Evolutionary conservation across 2,888 invertebrate genomes (phyloP), one percentile per base, ranked within the genome.

Genomic region (Phyto melanocephala): DNA sequence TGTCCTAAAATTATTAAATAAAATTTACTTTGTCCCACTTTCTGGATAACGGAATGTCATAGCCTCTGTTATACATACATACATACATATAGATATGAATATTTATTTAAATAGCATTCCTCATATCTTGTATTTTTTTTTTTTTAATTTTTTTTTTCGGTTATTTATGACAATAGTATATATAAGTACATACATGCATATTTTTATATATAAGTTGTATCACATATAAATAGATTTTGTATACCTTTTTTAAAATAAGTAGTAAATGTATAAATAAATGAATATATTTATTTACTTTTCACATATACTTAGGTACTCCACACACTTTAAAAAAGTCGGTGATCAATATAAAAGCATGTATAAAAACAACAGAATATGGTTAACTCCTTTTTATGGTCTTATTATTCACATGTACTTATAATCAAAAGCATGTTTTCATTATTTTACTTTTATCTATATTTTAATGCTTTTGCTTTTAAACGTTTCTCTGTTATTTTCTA

Each of bases 111-210:
- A 71, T 58, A 54, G 68, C 68, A 68, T 65, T 65, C 68, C 40
- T 28, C 68, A 54, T 54, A 68, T 68, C 68, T 54, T 54, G 40
- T 54, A 68, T 71, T 45, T 47, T 20, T 71, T 70, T 37, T 37
- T n/a, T n/a, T n/a, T n/a, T n/a, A n/a, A n/a, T n/a, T n/a, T n/a
- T 40, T 45, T 10, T 65, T 58, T 13, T 47, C 65, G 6, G 45
- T 58, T 60, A 75, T 76, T 67, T 76, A 67, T 76, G 58, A 58
- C 56, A 76, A 76, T 76, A 50, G 33, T 63, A 62, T 63, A 17
- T 50, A 50, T 22, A 40, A 28, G 17, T 67, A 47, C 33, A 52
- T 63, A 10, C 35, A 17, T 24, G 24, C 28, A 40, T 3, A 35
- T 17, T 28, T 45, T 5, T 37, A 37, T 67, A 35, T 78, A 79